phyloP scores from a whole-genome alignment of 2,797 vertebrate species.

The Rousettus madagascariensis region DNA sequence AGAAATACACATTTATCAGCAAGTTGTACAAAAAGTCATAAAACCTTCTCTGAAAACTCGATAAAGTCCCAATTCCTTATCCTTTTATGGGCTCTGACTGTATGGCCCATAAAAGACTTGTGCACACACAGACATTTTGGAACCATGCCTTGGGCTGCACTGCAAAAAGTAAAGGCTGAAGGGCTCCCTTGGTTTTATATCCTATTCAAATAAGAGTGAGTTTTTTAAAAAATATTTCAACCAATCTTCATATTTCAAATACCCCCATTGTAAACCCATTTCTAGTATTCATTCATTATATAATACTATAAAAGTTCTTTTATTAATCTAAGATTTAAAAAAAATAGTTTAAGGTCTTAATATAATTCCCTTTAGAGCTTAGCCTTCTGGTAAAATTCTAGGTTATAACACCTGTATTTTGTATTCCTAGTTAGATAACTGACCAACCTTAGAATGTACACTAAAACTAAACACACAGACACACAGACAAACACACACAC shows the following conservation, averaged over 20 bases:
- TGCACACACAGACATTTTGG: conserved; percentile 1
- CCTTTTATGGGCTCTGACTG: not conserved
- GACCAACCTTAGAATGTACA: not conserved
- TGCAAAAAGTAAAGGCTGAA: not conserved
- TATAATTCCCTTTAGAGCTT: not conserved
- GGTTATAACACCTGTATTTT: not conserved
- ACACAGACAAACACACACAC: not conserved
- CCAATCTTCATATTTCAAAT: not conserved
- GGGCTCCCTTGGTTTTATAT: not conserved
- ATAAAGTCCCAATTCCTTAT: not conserved
- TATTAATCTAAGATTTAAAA: not conserved
- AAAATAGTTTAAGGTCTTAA: not conserved
- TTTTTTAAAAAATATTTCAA: conserved; percentile 6
- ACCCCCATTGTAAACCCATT: not conserved
- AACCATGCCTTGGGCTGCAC: not conserved
- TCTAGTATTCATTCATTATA: not conserved
- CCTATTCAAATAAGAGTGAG: not conserved
- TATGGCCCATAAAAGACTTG: not conserved
- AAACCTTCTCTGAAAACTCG: not conserved
- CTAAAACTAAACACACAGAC: not conserved
- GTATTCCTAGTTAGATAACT: not conserved
- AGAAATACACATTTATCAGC: not conserved
- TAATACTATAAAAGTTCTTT: not conserved
- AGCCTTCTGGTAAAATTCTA: not conserved
- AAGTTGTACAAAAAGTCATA: not conserved